Evolutionary conservation across 1,140 invertebrate genomes (phyloP), one percentile per base, ranked within the genome.

Genomic region (Phthorimaea operculella): DNA sequence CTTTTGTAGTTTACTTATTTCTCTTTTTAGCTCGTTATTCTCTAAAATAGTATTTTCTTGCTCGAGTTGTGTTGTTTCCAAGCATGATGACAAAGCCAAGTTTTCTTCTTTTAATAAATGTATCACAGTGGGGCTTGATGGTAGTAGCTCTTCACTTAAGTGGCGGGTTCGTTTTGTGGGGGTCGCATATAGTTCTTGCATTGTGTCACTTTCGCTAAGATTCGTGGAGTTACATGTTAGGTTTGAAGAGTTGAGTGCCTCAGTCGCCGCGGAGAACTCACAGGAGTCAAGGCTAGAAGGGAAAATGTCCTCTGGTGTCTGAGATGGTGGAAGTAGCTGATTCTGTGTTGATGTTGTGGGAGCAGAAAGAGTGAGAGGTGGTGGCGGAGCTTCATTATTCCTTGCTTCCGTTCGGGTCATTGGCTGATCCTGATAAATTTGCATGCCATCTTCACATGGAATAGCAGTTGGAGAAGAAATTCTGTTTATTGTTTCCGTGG

Each of bases 11-110:
- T 5, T 47, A 17, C 8, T 47, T 15, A 47, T 47, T 16, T 17
- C 8, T 47, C 15, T 47, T 16, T 47, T 15, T 17, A 47, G 5
- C 15, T 47, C 3, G 2, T 15, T 47, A 9, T 47, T 47, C 16
- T 47, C 44, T 9, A 47, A 47, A 15, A 47, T 47, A n/a, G 44
- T 47, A 47, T 47, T 47, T 47, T 47, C 44, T 9, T 16, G 9
- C 16, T 47, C 44, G 8, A 16, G 2, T 15, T 47, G 12, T 3
- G 16, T 16, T 14, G 44, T 47, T 47, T 17, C 44, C 15, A 47
- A 47, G 8, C 11, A 47, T 17, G 15, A n/a, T 47, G 11, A 16
- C 15, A 47, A 17, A 2, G 44, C 2, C 8, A 4, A 11, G 16
- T 16, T 16, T 47, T 47, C 44, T 47, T 47, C 44, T 14, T 47